These are phyloP conservation scores for Ectobius pallidus DNA, from an alignment of 2,888 invertebrate species.

Conservation along the genomic window DNA sequence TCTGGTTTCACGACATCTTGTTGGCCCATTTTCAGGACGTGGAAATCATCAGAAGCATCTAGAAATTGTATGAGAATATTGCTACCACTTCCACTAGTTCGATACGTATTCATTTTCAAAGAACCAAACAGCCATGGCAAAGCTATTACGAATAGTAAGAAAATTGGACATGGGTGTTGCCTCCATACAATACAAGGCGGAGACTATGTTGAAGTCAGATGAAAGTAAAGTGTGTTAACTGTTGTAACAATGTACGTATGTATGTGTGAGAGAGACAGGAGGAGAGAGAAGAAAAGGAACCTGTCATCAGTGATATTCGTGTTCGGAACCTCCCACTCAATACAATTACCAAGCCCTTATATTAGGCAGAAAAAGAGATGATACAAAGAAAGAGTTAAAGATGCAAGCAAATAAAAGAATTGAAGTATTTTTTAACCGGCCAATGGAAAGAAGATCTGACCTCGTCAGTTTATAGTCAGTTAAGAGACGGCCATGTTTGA, in stretches of 20 bases:
- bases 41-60: no score
- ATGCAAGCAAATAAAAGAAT: not conserved
- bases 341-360: conserved; percentile 19
- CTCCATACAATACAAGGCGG: conserved; percentile 25
- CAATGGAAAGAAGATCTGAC: conserved; percentile 1
- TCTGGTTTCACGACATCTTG: no score
- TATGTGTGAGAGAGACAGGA: not conserved
- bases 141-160: conserved; percentile 19
- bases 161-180: conserved; percentile 33
- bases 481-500: conserved; percentile 23
- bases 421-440: conserved; percentile 9
- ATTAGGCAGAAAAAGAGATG: conserved; percentile 14
- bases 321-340: conserved; percentile 1
- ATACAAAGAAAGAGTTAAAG: not conserved
- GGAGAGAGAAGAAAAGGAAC: not conserved
- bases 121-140: no score
- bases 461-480: not conserved
- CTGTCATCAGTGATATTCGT: conserved; percentile 9
- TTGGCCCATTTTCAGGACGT: no score
- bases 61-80: no score
- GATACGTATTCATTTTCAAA: no score
- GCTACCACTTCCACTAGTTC: no score
- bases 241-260: not conserved
- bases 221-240: not conserved
- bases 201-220: not conserved